phyloP scores from a whole-genome alignment of 1,140 invertebrate species.

The Leucophenga varia region DNA sequence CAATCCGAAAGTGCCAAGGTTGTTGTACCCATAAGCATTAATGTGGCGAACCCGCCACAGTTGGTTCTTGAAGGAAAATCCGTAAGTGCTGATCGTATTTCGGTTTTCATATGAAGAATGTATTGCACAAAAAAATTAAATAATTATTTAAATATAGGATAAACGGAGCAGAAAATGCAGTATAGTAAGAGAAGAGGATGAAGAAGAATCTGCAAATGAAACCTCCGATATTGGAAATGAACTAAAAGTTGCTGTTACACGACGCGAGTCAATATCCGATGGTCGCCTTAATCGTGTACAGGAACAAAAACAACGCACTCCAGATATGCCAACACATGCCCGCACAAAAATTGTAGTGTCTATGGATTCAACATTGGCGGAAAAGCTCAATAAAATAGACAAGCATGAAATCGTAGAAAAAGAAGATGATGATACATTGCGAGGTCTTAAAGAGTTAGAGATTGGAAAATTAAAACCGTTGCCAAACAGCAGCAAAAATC shows the following conservation, averaged over 20 bases:
- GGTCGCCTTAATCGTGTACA: conserved; percentile 63
- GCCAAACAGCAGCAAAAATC: conserved; percentile 59
- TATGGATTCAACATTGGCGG: conserved; percentile 33
- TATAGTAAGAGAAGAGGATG: conserved; percentile 84
- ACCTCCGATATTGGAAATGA: conserved; percentile 54
- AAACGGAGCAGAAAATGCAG: conserved; percentile 77
- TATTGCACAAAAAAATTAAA: too few relatives aligned
- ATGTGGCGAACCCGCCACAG: conserved; percentile 40
- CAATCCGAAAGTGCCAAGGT: conserved; percentile 34
- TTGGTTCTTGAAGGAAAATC: conserved; percentile 32
- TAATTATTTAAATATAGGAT: conserved; percentile 24
- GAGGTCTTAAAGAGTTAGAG: conserved; percentile 42
- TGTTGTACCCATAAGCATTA: conserved; percentile 40
- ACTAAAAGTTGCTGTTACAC: conserved; percentile 41
- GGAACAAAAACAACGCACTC: conserved; percentile 40
- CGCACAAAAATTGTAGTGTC: conserved; percentile 42
- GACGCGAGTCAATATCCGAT: conserved; percentile 65
- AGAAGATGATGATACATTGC: conserved; percentile 37
- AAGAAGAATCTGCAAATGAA: conserved; percentile 69
- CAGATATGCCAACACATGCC: conserved; percentile 29
- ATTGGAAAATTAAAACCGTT: conserved; percentile 60
- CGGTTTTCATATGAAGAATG: too few relatives aligned
- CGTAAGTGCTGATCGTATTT: conserved; percentile 17
- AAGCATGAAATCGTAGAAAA: conserved; percentile 23
- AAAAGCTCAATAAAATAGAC: conserved; percentile 49